A percentile compares a stretch with the other conserved stretches of the same genome.
Conservation (phyloP, 1,140 invertebrate species). For the Limonius californicus region DNA sequence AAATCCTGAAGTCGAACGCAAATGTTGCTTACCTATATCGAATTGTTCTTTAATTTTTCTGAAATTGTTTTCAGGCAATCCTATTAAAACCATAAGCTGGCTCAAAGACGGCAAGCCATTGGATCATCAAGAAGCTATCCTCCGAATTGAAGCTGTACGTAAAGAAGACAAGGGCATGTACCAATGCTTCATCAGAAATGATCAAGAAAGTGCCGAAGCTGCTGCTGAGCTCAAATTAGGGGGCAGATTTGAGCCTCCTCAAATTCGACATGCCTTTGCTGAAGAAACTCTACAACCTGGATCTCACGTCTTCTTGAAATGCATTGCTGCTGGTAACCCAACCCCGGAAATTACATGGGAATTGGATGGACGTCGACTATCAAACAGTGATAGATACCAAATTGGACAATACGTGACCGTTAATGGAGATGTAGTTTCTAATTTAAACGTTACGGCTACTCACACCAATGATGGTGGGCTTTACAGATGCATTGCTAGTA, state of each 20-base stretch:
- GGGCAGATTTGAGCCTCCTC: conserved; percentile 86
- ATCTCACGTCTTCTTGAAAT: conserved; percentile 75
- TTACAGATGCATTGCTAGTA: conserved; percentile 87
- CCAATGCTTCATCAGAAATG: conserved; percentile 91
- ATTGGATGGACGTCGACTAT: conserved; percentile 80
- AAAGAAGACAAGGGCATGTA: conserved; percentile 98
- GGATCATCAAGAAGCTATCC: conserved; percentile 69
- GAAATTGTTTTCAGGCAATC: conserved; percentile 40
- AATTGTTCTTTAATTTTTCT: neutral
- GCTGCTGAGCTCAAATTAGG: conserved; percentile 90
- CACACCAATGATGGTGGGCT: conserved; percentile 91
- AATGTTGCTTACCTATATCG: neutral
- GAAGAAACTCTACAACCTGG: conserved; percentile 86
- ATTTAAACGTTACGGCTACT: conserved; percentile 88
- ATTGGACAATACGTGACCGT: conserved; percentile 85
- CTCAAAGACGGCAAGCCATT: conserved; percentile 86
- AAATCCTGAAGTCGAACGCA: too few relatives aligned
- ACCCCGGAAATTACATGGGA: conserved; percentile 93
- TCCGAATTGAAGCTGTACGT: conserved; percentile 85
- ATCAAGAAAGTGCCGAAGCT: conserved; percentile 89
- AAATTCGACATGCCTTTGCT: conserved; percentile 79
- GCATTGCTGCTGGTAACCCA: conserved; percentile 81
- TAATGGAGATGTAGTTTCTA: conserved; percentile 89
- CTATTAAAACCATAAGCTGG: conserved; percentile 73
- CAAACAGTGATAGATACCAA: conserved; percentile 73